Percentiles rank a stretch among this genome's conserved stretches.
These are phyloP conservation scores for Rhagonycha fulva DNA, from an alignment of 2,888 invertebrate genomes.

Conservation along the genomic window DNA sequence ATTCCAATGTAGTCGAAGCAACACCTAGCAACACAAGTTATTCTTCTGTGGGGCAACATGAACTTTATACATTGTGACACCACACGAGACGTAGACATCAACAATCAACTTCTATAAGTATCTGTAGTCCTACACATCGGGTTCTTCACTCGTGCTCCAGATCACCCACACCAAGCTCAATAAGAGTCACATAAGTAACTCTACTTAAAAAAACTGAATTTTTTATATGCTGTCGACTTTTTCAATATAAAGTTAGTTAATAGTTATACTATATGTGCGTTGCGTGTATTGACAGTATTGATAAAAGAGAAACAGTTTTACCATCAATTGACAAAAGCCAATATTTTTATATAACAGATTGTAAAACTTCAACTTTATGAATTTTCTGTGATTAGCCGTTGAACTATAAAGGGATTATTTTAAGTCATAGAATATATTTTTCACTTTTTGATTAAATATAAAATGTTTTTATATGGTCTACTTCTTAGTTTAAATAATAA, in stretches of 20 bases:
- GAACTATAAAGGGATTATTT: not conserved
- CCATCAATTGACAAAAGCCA: not conserved
- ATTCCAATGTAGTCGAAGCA: conserved; percentile 44
- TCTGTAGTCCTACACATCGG: conserved; percentile 44
- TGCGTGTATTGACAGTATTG: not conserved
- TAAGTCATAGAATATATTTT: not conserved
- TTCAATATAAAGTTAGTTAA: not conserved
- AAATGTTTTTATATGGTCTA: not conserved
- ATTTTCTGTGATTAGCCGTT: conserved; percentile 1
- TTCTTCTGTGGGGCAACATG: conserved; percentile 68
- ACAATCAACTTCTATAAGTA: conserved; percentile 40
- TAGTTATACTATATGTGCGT: not conserved
- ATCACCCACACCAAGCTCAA: conserved; percentile 49
- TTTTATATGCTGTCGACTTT: not conserved
- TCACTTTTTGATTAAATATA: not conserved
- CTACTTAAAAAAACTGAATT: not conserved
- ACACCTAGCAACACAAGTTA: conserved; percentile 58
- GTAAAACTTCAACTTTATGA: not conserved
- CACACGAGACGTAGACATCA: conserved; percentile 57
- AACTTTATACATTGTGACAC: conserved; percentile 72
- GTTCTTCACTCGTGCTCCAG: conserved; percentile 50
- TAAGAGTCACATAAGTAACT: conserved; percentile 44
- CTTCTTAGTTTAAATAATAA: not conserved
- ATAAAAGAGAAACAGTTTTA: not conserved
- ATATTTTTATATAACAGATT: not conserved